Evolutionary conservation across 1,140 invertebrate genomes (phyloP), one percentile per base, ranked within the genome.

Genomic region (Drosophila trapezifrons): DNA sequence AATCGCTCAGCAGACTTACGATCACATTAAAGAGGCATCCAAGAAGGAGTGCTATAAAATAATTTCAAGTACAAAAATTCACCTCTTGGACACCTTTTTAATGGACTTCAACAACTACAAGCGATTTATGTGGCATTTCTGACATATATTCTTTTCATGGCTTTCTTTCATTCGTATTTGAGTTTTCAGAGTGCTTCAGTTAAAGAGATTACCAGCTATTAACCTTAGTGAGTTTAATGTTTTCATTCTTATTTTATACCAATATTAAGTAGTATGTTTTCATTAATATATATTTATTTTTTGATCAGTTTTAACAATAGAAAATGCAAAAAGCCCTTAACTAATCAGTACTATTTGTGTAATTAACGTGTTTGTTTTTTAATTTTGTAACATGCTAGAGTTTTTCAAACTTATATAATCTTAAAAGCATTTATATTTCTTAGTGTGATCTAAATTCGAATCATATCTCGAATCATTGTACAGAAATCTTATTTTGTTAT

Each of bases 271-370:
- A 47, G 12, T 52, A 20, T 15, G 29, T 10, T 22, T 29, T 51
- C 67, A 65, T 32, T 63, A 82, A 67, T 63, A 43, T 22, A 55
- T 78, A 55, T 78, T 67, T 70, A 59, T 52, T 46, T 63, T 66
- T 54, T 32, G 38, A 69, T 71, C 7, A 80, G 46, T 63, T 67
- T 76, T 54, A 78, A 86, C 78, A 81, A 71, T 86, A 81, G 60
- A 76, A 86, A 78, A 58, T 85, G 69, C 65, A 78, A 46, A 78
- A 86, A 35, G 49, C 49, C 65, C 81, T 86, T 85, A 86, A 81
- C 81, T 86, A 78, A 78, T 85, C 81, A 85, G 81, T 85, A 86
- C 82, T 70, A 77, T 52, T 52, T 52, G 29, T 69, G 42, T 72
- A 78, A 60, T 81, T 66, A 65, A 58, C n/a, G 29, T 59, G 17